Base-by-base conservation (phyloP, 2,888 invertebrate species). In the Pollenia griseotomentosa region DNA sequence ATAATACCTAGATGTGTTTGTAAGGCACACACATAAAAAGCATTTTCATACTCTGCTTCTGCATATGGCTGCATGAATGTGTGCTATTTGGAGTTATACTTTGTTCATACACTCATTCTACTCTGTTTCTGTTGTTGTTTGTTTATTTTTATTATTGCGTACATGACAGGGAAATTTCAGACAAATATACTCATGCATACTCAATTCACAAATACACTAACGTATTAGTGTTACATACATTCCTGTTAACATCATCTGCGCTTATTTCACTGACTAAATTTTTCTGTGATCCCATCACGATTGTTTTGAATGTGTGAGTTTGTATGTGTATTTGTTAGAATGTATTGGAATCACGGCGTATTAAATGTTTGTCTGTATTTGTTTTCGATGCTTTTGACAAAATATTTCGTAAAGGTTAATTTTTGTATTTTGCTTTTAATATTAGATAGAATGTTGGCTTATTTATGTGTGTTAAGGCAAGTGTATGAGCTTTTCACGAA, bases 71-170 rank as follows among this genome's bases (percentile, higher is more conserved):
- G 12, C 55, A n/a, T 48, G 88, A 89, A n/a, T 51, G 89, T 85
- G 65, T 61, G 80, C 46, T 75, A 79, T 70, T 80, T 66, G 8
- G 57, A 71, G 70, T 74, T 83, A 55, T 65, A 63, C 33, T 33
- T 33, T 33, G 77, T 78, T 78, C 71, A 55, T 83, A 19, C 23
- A 53, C 68, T 79, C 33, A 33, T 55, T 73, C 40, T 65, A 33
- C 33, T 63, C 16, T 57, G 53, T 65, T 65, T 65, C 23, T 23
- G 44, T 63, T 44, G 55, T 14, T 75, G 57, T 53, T 82, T 82
- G 61, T 86, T 84, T 87, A 74, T 87, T 87, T 84, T 68, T 59
- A 74, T 84, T 87, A 79, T 84, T 87, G 83, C 73, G 77, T 83
- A 53, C 51, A 80, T 48, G 65, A 9, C 46, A 57, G 40, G 71